Conservation (phyloP, 2,113 vertebrate species). For the Naja naja region DNA sequence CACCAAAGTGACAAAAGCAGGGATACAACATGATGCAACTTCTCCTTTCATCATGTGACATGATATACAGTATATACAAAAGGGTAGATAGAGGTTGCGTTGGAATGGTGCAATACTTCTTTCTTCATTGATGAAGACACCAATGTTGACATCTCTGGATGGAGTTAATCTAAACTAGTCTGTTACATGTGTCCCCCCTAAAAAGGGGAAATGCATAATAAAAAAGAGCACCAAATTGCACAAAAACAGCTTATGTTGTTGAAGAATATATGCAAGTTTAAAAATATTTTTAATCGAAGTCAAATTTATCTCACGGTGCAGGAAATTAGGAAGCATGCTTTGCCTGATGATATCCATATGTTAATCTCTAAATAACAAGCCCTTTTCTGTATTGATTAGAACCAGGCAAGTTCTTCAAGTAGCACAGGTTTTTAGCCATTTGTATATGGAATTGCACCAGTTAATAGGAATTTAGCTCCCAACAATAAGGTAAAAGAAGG, state of each 20-base stretch:
- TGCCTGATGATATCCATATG: neutral
- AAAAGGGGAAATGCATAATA: neutral
- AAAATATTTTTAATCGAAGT: neutral
- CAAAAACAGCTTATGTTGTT: neutral
- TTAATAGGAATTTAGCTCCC: neutral
- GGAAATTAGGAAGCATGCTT: neutral
- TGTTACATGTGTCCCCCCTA: neutral
- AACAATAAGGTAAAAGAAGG: neutral
- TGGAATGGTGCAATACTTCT: neutral
- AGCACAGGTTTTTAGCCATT: neutral
- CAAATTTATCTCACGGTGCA: neutral
- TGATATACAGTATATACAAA: neutral
- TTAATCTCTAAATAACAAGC: neutral
- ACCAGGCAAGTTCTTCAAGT: neutral
- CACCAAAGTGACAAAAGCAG: neutral
- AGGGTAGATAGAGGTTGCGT: neutral
- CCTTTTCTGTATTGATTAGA: neutral
- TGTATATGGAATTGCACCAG: neutral
- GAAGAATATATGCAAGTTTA: neutral
- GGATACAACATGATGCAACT: neutral
- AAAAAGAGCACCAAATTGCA: neutral
- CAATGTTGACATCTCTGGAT: neutral
- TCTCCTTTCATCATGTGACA: neutral
- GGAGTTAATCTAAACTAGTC: neutral
- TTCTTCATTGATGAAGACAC: neutral